A percentile compares a stretch with the other conserved stretches of the same genome.
Conservation (phyloP, 1,140 invertebrate species). For the Copidosoma floridanum region DNA sequence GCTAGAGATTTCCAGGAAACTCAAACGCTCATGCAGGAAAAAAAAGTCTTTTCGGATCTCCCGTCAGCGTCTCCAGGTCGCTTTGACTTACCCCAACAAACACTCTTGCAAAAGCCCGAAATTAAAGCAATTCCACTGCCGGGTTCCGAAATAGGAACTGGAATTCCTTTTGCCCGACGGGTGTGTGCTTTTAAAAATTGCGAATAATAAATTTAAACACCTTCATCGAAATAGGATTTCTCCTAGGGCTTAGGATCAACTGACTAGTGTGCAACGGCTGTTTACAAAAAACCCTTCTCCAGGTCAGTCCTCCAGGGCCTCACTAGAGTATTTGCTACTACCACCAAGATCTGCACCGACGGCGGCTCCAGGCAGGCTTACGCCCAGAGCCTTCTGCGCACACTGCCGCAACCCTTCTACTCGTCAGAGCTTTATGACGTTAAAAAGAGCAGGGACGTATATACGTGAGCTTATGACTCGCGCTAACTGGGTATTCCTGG, state of each 20-base stretch:
- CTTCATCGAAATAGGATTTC: slow-evolving; percentile 51
- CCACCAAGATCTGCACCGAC: slow-evolving; percentile 80
- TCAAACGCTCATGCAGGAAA: slow-evolving; percentile 74
- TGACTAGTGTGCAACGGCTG: slow-evolving; percentile 86
- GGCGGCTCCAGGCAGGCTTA: slow-evolving; percentile 73
- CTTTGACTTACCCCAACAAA: slow-evolving; percentile 65
- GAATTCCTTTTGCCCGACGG: slow-evolving; percentile 68
- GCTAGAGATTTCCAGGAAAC: slow-evolving; percentile 72
- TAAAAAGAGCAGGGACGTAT: too few relatives aligned
- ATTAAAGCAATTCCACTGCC: slow-evolving; percentile 67
- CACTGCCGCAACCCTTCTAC: slow-evolving; percentile 63
- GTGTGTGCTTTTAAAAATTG: too few relatives aligned
- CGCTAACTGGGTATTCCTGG: too few relatives aligned
- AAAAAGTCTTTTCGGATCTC: slow-evolving; percentile 76
- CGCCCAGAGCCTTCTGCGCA: slow-evolving; percentile 70
- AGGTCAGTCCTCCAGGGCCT: slow-evolving; percentile 83
- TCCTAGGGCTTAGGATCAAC: slow-evolving; percentile 79
- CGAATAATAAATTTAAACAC: too few relatives aligned
- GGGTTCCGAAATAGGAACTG: slow-evolving; percentile 73
- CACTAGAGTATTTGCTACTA: slow-evolving; percentile 83
- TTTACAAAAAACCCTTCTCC: slow-evolving; percentile 90
- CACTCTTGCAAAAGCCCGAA: slow-evolving; percentile 62
- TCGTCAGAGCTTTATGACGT: slow-evolving; percentile 40
- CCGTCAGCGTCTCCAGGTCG: slow-evolving; percentile 70
- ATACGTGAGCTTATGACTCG: too few relatives aligned